A percentile compares a stretch with the other conserved stretches of the same genome.
Conservation (phyloP, 2,797 vertebrate species). For the Carapus acus region DNA sequence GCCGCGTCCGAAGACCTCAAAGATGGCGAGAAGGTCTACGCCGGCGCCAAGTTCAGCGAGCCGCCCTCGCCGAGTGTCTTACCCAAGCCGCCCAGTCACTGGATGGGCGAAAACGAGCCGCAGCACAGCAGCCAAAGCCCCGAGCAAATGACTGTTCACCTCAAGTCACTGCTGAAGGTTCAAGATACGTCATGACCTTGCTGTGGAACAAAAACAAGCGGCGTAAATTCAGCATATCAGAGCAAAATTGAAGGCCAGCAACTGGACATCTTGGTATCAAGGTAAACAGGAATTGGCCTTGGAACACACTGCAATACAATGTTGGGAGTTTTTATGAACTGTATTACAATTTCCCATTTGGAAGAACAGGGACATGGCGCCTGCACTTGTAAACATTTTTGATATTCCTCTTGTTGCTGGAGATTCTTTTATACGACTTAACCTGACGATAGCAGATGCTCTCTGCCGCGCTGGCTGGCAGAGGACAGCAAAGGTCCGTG, state of each 20-base stretch:
- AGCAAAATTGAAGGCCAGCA: not conserved
- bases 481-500: slow-evolving; percentile 2
- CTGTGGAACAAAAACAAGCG: not conserved
- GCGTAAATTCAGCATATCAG: not conserved
- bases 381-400: slow-evolving; percentile 25
- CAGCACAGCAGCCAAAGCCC: slow-evolving; percentile 73
- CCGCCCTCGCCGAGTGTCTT: slow-evolving; percentile 91
- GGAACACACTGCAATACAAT: slow-evolving; percentile 68
- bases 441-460: not conserved
- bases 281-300: slow-evolving; percentile 20
- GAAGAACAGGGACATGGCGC: slow-evolving; percentile 14
- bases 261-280: slow-evolving; percentile 15
- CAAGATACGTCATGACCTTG: slow-evolving; percentile 61
- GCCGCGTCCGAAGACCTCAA: slow-evolving; percentile 69
- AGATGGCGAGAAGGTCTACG: slow-evolving; percentile 81
- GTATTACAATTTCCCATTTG: slow-evolving; percentile 35
- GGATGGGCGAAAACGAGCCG: slow-evolving; percentile 77
- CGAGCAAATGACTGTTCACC: slow-evolving; percentile 86
- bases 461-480: slow-evolving; percentile 8
- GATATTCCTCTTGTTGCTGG: slow-evolving; percentile 24
- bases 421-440: not conserved
- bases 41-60: slow-evolving; percentile 92
- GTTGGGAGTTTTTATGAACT: slow-evolving; percentile 54
- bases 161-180: slow-evolving; percentile 92
- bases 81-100: slow-evolving; percentile 92